phyloP scores from a whole-genome alignment of 2,888 invertebrate genomes.

The Galeruca laticollis region DNA sequence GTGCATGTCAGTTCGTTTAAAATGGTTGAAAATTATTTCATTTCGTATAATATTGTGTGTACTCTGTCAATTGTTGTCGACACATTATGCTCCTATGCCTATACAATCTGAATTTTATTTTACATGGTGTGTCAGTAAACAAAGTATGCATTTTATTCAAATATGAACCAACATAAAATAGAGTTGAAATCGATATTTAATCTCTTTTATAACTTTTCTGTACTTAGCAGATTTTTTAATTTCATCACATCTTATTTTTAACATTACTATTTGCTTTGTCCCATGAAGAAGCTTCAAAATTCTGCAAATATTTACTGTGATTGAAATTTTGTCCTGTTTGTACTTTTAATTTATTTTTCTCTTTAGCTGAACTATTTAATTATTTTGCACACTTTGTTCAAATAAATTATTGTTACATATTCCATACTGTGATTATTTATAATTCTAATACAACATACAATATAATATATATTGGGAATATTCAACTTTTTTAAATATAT shows the following conservation, averaged over 20 bases:
- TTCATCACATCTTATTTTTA: no score
- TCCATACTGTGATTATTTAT: conserved; percentile 21
- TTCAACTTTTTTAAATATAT: conserved; percentile 55
- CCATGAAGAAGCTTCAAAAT: no score
- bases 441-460: conserved; percentile 63
- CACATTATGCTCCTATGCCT: conserved; percentile 21
- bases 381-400: conserved; percentile 17
- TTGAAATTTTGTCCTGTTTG: no score
- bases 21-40: background rate
- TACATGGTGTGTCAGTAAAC: conserved; percentile 37
- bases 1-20: no score
- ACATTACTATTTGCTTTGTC: no score
- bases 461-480: conserved; percentile 60
- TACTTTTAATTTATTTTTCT: no score
- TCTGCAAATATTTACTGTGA: no score
- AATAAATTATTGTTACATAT: background rate
- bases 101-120: conserved; percentile 44
- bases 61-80: conserved; percentile 13
- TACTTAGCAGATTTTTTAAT: no score
- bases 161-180: conserved; percentile 11
- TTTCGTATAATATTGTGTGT: background rate
- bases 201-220: no score
- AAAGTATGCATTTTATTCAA: conserved; percentile 23
- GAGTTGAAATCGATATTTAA: background rate
- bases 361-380: conserved; percentile 48